These are phyloP conservation scores for Exocentrus adspersus DNA, from an alignment of 2,888 invertebrate species.

Conservation along the genomic window DNA sequence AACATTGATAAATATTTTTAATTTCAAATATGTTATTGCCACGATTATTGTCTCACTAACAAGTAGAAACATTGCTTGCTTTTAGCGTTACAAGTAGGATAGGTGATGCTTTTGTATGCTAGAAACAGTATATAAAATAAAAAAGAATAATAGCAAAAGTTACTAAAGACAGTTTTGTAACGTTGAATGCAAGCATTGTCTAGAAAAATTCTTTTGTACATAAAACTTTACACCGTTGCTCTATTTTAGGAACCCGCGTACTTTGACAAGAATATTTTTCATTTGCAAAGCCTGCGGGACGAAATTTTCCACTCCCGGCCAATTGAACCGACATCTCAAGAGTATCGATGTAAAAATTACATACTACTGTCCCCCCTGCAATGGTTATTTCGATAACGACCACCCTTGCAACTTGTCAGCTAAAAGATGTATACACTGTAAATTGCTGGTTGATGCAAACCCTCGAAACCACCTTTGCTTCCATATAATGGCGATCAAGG, in stretches of 20 bases:
- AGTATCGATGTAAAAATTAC: conserved; percentile 13
- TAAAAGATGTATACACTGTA: conserved; percentile 30
- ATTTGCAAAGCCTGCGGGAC: conserved; percentile 8
- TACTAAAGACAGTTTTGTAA: too few species aligned
- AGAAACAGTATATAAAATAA: too few species aligned
- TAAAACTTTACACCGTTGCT: not conserved
- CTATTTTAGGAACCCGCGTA: conserved; percentile 7
- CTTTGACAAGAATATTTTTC: not conserved
- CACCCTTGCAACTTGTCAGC: conserved; percentile 24
- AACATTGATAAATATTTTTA: too few species aligned
- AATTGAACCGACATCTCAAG: not conserved
- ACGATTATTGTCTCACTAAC: too few species aligned
- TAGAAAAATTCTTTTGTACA: not conserved
- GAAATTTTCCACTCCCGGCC: not conserved
- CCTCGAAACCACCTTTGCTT: conserved; percentile 26
- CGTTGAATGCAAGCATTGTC: too few species aligned
- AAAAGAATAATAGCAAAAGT: too few species aligned
- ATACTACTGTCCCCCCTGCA: conserved; percentile 26
- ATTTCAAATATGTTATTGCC: too few species aligned
- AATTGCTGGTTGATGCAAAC: conserved; percentile 1
- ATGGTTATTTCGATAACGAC: conserved; percentile 16
- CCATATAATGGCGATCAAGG: conserved; percentile 3
- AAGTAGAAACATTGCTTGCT: too few species aligned
- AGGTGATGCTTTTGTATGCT: too few species aligned
- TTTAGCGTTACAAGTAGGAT: too few species aligned